Conservation (phyloP, 2,797 vertebrate species). For the Falco concolor region DNA sequence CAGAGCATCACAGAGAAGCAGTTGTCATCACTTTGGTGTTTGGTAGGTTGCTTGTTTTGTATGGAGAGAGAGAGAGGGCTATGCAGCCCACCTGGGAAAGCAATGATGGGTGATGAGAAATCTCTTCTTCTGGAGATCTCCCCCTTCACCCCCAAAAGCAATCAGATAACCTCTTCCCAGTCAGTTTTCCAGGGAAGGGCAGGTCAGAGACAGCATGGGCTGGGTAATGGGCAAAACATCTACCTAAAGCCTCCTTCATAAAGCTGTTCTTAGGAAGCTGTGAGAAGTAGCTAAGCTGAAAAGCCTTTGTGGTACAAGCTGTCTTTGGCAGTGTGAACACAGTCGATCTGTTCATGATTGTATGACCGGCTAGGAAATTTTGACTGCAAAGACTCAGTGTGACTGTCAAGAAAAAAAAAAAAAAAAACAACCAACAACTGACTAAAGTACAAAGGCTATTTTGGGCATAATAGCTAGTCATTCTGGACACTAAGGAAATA, state of each 20-base stretch:
- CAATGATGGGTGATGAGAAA: not conserved
- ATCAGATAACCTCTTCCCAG: not conserved
- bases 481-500: constrained; percentile 14
- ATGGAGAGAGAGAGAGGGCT: not conserved
- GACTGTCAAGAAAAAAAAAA: not conserved
- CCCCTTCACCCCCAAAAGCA: not conserved
- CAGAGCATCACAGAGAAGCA: not conserved
- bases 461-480: constrained; percentile 29
- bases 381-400: not conserved
- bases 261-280: not conserved
- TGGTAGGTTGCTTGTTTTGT: not conserved
- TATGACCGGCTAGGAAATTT: constrained; percentile 30
- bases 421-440: not conserved
- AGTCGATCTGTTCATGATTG: constrained; percentile 4
- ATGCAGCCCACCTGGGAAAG: not conserved
- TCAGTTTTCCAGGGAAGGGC: not conserved
- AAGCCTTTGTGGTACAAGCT: not conserved
- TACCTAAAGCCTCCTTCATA: not conserved
- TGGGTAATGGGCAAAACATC: not conserved
- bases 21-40: not conserved
- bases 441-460: constrained; percentile 40
- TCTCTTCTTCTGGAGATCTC: not conserved
- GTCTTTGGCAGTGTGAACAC: constrained; percentile 21
- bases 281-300: not conserved
- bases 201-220: not conserved